Evolutionary conservation across 2,797 vertebrate genomes (phyloP), one percentile per base, ranked within the genome.

Genomic region (Cetoscarus ocellatus): DNA sequence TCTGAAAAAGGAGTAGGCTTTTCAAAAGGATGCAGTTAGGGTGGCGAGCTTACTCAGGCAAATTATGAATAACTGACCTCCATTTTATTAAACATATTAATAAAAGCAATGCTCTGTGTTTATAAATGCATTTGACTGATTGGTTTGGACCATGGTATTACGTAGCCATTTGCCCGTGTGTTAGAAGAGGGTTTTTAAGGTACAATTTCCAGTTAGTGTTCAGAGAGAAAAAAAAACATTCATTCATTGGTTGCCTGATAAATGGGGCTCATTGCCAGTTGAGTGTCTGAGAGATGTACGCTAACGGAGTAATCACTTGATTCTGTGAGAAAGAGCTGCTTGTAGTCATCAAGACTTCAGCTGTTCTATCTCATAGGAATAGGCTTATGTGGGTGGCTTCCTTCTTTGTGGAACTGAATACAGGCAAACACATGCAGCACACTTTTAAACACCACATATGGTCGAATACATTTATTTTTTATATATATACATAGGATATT

Each of bases 311-410:
- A 39, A 59, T 70, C 50, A 67, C 59, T 70, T 52, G 67, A 51
- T 65, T 73, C 38, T 48, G 40, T 59, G 67, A 67, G 34, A 61
- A 78, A 67, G 69, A 78, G 67, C 48, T 69, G 42, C 48, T 83
- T 48, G 49, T 54, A 61, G 65, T 75, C 67, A 73, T 71, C 68
- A 73, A 74, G 43, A 82, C 61, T 58, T 80, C 35, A 56, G 54
- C 61, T 49, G 18, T 73, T 64, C 34, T 40, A 34, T 71, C 63
- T 79, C 53, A 67, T 61, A 70, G 56, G 67, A 79, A 52, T 40
- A 64, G 61, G 67, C 66, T 57, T 75, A 80, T 70, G 80, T 86
- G 73, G 54, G 75, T 68, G 75, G 70, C 51, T 75, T 83, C 72
- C 57, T 70, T 61, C 79, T 79, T 79, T 81, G 62, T 77, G 64